Percentiles rank a stretch among this genome's conserved stretches.
These are phyloP conservation scores for Gerris lacustris DNA, from an alignment of 2,888 invertebrate genomes.

Conservation along the genomic window DNA sequence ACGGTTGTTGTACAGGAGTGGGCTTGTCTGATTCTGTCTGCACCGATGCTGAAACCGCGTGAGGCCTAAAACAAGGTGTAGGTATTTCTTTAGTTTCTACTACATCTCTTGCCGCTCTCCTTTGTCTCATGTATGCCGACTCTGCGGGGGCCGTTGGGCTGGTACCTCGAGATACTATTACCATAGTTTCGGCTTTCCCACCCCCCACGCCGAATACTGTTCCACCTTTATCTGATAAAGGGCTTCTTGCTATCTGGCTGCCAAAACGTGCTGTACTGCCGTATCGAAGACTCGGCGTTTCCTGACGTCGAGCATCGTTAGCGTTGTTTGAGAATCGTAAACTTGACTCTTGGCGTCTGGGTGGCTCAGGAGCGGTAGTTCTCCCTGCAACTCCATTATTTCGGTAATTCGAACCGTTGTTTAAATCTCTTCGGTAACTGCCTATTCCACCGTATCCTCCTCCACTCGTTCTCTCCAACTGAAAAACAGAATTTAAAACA, in stretches of 20 bases:
- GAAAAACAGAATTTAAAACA: neutral
- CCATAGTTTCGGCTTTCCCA: constrained; percentile 35
- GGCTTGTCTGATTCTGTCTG: constrained; percentile 2
- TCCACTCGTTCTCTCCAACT: neutral
- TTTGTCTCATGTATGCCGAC: constrained; percentile 46
- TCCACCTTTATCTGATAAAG: constrained; percentile 31
- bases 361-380: constrained; percentile 7
- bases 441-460: neutral
- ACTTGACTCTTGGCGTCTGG: neutral
- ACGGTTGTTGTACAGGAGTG: neutral
- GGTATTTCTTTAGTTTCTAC: constrained; percentile 18
- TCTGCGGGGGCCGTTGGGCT: constrained; percentile 64
- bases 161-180: constrained; percentile 60
- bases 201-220: constrained; percentile 30
- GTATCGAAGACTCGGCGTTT: constrained; percentile 27
- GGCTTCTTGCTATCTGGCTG: constrained; percentile 30
- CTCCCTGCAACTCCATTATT: constrained; percentile 6
- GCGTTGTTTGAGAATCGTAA: constrained; percentile 10
- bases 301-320: constrained; percentile 13
- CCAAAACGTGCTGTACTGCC: constrained; percentile 30
- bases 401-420: constrained; percentile 3
- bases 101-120: constrained; percentile 44
- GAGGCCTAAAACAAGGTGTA: constrained; percentile 1
- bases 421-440: constrained; percentile 5
- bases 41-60: neutral